A percentile compares a stretch with the other conserved stretches of the same genome.
Evolutionary conservation across 1,140 invertebrate genomes (phyloP).

Genomic region (Acyrthosiphon pisum): DNA sequence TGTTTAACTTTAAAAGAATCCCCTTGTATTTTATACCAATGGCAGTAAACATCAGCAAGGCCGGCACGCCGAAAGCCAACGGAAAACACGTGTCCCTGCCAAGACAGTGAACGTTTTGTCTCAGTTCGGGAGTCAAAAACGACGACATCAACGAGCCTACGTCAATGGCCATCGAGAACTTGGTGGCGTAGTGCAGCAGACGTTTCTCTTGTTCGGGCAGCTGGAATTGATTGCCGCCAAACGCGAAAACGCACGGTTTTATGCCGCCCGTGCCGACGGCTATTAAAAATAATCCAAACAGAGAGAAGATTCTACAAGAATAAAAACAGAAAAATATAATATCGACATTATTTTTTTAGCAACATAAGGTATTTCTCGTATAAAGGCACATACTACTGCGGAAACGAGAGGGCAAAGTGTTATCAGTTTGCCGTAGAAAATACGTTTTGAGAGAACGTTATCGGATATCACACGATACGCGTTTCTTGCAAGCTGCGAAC

Average conservation of each 20-base stretch:
- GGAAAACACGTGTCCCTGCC: slow-evolving; percentile 84
- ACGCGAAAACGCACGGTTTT: slow-evolving; percentile 96
- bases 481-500: too few relatives aligned
- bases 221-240: slow-evolving; percentile 95
- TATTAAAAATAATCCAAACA: slow-evolving; percentile 83
- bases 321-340: too few relatives aligned
- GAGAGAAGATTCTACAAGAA: slow-evolving; percentile 69
- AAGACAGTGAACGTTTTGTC: slow-evolving; percentile 79
- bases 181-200: slow-evolving; percentile 85
- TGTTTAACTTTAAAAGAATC: too few relatives aligned
- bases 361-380: too few relatives aligned
- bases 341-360: too few relatives aligned
- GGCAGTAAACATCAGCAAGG: slow-evolving; percentile 65
- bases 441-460: too few relatives aligned
- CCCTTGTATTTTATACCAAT: slow-evolving; percentile 67
- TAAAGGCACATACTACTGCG: too few relatives aligned
- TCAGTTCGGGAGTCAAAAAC: slow-evolving; percentile 85
- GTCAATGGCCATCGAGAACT: slow-evolving; percentile 95
- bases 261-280: slow-evolving; percentile 94
- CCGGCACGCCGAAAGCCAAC: not conserved
- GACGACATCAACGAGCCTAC: slow-evolving; percentile 90
- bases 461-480: too few relatives aligned
- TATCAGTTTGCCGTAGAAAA: too few relatives aligned
- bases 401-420: too few relatives aligned
- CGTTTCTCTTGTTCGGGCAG: slow-evolving; percentile 79